A percentile compares a stretch with the other conserved stretches of the same genome.
phyloP scores from a whole-genome alignment of 2,888 invertebrate genomes.

The Argyresthia albistria region DNA sequence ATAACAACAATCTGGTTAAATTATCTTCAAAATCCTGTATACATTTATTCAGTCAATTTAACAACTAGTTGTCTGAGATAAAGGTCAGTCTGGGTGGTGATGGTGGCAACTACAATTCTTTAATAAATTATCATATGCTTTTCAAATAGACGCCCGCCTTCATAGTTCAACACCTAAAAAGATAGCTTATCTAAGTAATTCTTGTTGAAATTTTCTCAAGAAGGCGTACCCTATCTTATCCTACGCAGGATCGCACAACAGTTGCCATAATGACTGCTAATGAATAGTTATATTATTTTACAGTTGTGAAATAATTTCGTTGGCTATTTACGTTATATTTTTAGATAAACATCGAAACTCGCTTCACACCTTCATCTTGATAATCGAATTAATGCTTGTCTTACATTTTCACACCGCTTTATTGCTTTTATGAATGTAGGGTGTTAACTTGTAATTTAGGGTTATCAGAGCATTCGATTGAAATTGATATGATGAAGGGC shows the following conservation, averaged over 20 bases:
- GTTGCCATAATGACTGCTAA: conserved; percentile 66
- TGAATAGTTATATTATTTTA: conserved; percentile 70
- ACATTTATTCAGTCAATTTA: too few relatives aligned
- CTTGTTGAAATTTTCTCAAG: too few relatives aligned
- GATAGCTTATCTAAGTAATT: too few relatives aligned
- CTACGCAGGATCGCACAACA: conserved; percentile 59
- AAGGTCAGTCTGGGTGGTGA: too few relatives aligned
- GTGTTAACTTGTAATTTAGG: conserved; percentile 57
- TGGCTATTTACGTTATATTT: conserved; percentile 45
- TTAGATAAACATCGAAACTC: conserved; percentile 71
- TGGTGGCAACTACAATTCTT: too few relatives aligned
- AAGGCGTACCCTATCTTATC: conserved; percentile 26
- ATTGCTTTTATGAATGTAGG: conserved; percentile 63
- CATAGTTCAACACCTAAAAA: too few relatives aligned
- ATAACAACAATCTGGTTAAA: too few relatives aligned
- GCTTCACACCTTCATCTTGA: conserved; percentile 70
- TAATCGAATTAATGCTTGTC: conserved; percentile 69
- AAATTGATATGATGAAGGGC: conserved; percentile 24
- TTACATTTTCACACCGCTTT: conserved; percentile 67
- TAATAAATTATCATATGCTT: too few relatives aligned
- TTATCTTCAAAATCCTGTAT: too few relatives aligned
- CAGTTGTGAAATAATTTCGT: conserved; percentile 68
- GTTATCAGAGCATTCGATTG: conserved; percentile 62
- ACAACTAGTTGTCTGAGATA: too few relatives aligned
- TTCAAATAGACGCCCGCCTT: too few relatives aligned